Conservation (phyloP, 2,113 vertebrate genomes). For the Danionella cerebrum region DNA sequence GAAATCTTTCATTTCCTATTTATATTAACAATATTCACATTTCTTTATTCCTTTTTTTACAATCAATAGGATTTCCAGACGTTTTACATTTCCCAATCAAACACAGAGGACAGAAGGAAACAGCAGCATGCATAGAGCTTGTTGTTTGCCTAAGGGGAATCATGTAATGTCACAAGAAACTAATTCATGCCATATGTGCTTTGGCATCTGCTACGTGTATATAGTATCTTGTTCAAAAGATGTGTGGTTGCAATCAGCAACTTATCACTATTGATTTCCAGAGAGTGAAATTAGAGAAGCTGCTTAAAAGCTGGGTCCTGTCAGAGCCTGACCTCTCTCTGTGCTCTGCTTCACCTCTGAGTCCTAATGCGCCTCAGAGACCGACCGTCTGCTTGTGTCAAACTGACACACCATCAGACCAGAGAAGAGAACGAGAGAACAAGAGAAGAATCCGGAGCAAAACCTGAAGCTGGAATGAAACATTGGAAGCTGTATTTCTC, state of each 20-base stretch:
- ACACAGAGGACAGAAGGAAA: not conserved
- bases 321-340: constrained; percentile 35
- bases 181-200: not conserved
- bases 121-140: not conserved
- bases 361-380: constrained; percentile 30
- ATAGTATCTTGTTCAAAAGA: not conserved
- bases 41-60: too few species aligned
- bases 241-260: constrained; percentile 6
- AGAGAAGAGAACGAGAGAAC: not conserved
- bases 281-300: constrained; percentile 32
- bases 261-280: constrained; percentile 30
- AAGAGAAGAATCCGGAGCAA: constrained; percentile 22
- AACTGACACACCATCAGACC: constrained; percentile 1
- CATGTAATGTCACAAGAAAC: not conserved
- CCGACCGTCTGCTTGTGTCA: constrained; percentile 17
- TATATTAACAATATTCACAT: too few species aligned
- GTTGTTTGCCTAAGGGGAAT: not conserved
- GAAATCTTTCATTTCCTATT: too few species aligned
- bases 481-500: constrained; percentile 54
- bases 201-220: not conserved
- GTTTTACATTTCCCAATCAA: too few species aligned
- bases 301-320: constrained; percentile 19
- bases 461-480: constrained; percentile 55
- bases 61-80: too few species aligned
- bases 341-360: constrained; percentile 26